Evolutionary conservation across 2,888 invertebrate genomes (phyloP).

Genomic region (Synanthedon myopaeformis): DNA sequence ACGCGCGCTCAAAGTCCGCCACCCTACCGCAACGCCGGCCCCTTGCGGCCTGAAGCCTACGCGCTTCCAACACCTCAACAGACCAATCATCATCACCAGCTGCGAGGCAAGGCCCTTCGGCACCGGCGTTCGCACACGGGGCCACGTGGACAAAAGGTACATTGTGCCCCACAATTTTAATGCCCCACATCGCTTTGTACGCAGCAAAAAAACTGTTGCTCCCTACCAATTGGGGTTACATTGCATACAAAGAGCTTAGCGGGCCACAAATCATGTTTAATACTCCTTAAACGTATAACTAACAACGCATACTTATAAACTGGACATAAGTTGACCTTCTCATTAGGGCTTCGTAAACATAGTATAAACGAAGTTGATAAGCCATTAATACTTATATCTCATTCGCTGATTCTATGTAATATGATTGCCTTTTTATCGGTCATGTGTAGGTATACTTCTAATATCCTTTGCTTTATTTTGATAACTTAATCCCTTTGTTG

Average conservation of each 20-base stretch:
- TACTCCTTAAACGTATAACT: not conserved
- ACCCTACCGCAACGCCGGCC: conserved; percentile 63
- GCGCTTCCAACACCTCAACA: conserved; percentile 45
- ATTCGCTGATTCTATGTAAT: no score
- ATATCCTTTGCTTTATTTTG: no score
- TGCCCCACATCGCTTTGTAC: not conserved
- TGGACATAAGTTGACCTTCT: conserved; percentile 33
- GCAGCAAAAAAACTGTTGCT: not conserved
- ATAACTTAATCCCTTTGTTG: no score
- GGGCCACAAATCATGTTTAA: conserved; percentile 9
- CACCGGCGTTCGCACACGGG: conserved; percentile 58
- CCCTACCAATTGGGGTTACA: not conserved
- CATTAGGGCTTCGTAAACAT: conserved; percentile 39
- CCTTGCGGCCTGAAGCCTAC: conserved; percentile 62
- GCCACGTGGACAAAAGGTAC: conserved; percentile 59
- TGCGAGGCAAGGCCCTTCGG: conserved; percentile 38
- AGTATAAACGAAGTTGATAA: not conserved
- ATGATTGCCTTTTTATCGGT: no score
- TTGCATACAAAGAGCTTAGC: not conserved
- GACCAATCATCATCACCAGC: conserved; percentile 31
- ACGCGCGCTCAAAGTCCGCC: conserved; percentile 55
- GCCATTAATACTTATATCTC: no score
- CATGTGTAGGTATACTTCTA: no score
- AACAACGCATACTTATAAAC: not conserved
- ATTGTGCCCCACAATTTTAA: no score